These are phyloP conservation scores for Gonatopus flavifemur DNA, from an alignment of 1,140 invertebrate genomes.

Conservation along the genomic window DNA sequence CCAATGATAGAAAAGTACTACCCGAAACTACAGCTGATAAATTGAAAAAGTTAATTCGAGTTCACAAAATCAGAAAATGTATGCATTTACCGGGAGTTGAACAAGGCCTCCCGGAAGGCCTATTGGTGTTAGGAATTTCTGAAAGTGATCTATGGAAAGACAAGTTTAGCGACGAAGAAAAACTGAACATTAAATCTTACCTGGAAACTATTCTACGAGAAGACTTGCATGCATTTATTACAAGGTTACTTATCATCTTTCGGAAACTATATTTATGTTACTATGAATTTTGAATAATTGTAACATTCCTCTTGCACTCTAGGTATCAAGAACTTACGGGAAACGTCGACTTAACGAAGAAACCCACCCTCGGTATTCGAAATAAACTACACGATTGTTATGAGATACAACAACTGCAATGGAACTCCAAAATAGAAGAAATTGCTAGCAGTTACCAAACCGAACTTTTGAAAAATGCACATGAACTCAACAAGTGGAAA, in stretches of 20 bases:
- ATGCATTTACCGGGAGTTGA: slow-evolving; percentile 26
- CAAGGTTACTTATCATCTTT: slow-evolving; percentile 22
- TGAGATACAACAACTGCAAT: slow-evolving; percentile 28
- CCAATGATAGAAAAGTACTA: slow-evolving; percentile 15
- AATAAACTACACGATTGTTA: slow-evolving; percentile 22
- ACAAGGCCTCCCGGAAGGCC: slow-evolving; percentile 24
- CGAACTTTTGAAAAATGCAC: slow-evolving; percentile 23
- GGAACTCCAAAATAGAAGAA: slow-evolving; percentile 43
- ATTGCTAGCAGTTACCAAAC: slow-evolving; percentile 30
- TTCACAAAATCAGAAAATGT: slow-evolving; percentile 34
- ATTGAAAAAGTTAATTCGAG: slow-evolving; percentile 26
- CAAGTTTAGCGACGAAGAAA: slow-evolving; percentile 34
- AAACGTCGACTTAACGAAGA: slow-evolving; percentile 30
- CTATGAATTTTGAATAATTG: not conserved
- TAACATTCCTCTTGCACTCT: slow-evolving; percentile 9
- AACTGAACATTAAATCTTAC: slow-evolving; percentile 26
- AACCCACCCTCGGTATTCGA: slow-evolving; percentile 19
- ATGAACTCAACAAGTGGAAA: slow-evolving; percentile 34
- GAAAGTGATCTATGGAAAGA: slow-evolving; percentile 31
- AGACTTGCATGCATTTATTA: slow-evolving; percentile 29
- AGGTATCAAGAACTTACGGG: slow-evolving; percentile 38
- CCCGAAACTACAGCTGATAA: slow-evolving; percentile 18
- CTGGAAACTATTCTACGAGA: slow-evolving; percentile 32
- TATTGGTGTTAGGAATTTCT: slow-evolving; percentile 35
- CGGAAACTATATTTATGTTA: slow-evolving; percentile 2